Percentiles rank a stretch among this genome's conserved stretches.
Conservation (phyloP, 1,140 invertebrate species). For the Drosophila neocordata region DNA sequence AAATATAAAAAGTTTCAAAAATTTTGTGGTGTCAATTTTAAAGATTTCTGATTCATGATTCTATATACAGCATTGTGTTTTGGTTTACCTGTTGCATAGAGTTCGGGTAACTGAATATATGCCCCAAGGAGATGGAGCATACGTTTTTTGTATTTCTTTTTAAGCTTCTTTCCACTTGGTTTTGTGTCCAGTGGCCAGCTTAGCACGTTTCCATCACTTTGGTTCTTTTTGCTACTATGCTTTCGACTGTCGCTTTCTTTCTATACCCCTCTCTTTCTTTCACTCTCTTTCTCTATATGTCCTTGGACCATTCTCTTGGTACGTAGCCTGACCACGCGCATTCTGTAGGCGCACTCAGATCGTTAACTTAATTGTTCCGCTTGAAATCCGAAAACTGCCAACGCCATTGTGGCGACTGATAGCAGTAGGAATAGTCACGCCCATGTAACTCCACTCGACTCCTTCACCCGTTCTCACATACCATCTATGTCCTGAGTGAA, state of each 20-base stretch:
- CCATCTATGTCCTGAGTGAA: too few relatives aligned
- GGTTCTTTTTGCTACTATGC: neutral
- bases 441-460: neutral
- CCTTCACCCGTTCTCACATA: neutral
- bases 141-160: neutral
- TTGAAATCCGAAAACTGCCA: conserved; percentile 77
- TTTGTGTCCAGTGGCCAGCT: conserved; percentile 45
- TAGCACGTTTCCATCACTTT: conserved; percentile 41
- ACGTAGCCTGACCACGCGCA: conserved; percentile 28
- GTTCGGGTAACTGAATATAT: neutral
- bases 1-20: too few relatives aligned
- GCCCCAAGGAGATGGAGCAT: neutral
- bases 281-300: too few relatives aligned
- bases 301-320: neutral
- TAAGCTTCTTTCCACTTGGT: neutral
- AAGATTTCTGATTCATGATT: too few relatives aligned
- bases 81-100: too few relatives aligned
- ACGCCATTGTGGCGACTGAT: conserved; percentile 75
- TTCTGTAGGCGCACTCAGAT: conserved; percentile 69
- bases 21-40: too few relatives aligned
- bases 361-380: conserved; percentile 80
- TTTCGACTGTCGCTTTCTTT: too few relatives aligned
- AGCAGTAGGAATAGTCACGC: conserved; percentile 38
- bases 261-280: too few relatives aligned
- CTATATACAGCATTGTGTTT: too few relatives aligned